Base-by-base conservation (phyloP, 2,888 invertebrate genomes). In the Resseliella maxima region DNA sequence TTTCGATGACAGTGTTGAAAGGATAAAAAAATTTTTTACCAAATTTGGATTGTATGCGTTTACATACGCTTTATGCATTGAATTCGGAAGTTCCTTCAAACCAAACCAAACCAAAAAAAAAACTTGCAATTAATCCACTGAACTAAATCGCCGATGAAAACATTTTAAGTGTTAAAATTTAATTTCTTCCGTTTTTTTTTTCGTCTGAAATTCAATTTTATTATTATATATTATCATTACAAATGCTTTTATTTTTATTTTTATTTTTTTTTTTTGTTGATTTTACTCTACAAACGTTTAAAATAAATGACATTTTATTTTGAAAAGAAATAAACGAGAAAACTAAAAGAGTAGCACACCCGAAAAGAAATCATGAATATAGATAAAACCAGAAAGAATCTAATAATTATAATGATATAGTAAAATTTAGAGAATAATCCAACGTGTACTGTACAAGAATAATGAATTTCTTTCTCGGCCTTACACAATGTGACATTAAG, bases 401-500 rank as follows among this genome's bases (percentile, higher is more conserved):
- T 64, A 64, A 83, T n/a, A 83, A 27, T 2, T 6, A 35, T 35
- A 72, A 36, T 72, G 64, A 24, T 24, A 27, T 36, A 36, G 35
- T 35, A 35, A 18, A 81, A 81, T 15, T 18, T 36, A 81, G 5
- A 36, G 35, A 36, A 81, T 35, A 36, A 36, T 24, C 54, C 21
- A 54, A 54, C 24, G 24, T n/a, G n/a, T n/a, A n/a, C n/a, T n/a
- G n/a, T 54, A 54, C 24, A 64, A 64, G 24, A 64, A 64, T 10
- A 35, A 83, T n/a, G 83, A 38, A 86, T 86, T 38, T 45, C 38
- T 81, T 50, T 86, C 85, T 85, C 86, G 86, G 87, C 87, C 86
- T 87, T 86, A 86, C 86, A 87, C 86, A 87, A 87, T 87, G 87
- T 87, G 87, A 87, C 87, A 87, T 87, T 87, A 87, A 87, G 87